Conservation (phyloP, 1,140 invertebrate species). For the Hylaeus anthracinus region DNA sequence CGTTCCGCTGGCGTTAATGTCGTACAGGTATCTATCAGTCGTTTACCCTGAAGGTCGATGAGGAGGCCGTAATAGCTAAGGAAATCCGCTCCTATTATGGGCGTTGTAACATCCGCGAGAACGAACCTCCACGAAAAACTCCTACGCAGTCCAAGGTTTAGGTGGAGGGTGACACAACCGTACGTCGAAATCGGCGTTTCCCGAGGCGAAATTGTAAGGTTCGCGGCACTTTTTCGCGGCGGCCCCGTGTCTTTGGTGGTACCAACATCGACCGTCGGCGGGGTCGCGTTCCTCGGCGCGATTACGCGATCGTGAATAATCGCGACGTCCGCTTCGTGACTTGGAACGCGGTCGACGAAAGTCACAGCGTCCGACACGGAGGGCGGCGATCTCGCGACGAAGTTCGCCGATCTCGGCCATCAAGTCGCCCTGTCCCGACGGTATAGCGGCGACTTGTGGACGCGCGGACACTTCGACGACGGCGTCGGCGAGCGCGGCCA, state of each 20-base stretch:
- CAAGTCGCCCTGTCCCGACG: not conserved
- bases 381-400: not conserved
- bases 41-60: too few relatives aligned
- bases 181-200: not conserved
- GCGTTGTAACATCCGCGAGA: not conserved
- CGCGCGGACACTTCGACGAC: conserved; percentile 67
- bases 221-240: conserved; percentile 24
- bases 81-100: conserved; percentile 1
- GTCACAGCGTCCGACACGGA: not conserved
- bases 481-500: conserved; percentile 75
- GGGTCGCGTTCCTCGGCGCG: not conserved
- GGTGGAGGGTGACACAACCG: too few relatives aligned
- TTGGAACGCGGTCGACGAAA: not conserved
- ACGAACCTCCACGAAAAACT: not conserved
- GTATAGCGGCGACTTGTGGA: not conserved
- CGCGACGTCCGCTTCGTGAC: not conserved
- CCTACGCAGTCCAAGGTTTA: too few relatives aligned
- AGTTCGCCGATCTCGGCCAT: not conserved
- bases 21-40: too few relatives aligned
- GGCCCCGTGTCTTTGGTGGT: conserved; percentile 6
- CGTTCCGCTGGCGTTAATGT: too few relatives aligned
- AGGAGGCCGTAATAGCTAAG: not conserved
- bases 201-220: not conserved
- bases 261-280: conserved; percentile 7
- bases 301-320: not conserved